Conservation (phyloP, 30 jellyfish, hydroid and myxozoan genomes). For the Catostylus mosaicus region DNA sequence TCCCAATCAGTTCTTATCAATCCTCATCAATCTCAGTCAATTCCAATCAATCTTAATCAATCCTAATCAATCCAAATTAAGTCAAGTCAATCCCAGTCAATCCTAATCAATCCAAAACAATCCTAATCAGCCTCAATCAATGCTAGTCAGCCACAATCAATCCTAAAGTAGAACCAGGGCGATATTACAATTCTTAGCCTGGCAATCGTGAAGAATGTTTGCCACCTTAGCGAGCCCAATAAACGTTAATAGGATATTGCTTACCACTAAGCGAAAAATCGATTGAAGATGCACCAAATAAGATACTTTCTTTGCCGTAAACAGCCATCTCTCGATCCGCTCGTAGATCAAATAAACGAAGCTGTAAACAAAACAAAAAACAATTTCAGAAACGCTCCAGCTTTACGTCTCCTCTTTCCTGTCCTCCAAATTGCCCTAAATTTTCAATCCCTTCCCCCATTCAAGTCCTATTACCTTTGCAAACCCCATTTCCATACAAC, state of each 20-base stretch:
- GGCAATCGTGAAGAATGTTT: neutral
- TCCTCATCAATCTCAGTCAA: too few species aligned
- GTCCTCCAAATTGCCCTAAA: neutral
- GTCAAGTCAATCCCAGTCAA: too few species aligned
- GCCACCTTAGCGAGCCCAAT: neutral
- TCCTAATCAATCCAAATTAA: too few species aligned
- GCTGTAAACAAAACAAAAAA: conserved; percentile 29
- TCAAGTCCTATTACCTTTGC: too few species aligned
- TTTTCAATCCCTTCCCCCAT: neutral
- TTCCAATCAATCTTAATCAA: too few species aligned
- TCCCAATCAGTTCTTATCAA: too few species aligned
- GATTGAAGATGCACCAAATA: conserved; percentile 88
- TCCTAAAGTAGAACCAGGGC: too few species aligned
- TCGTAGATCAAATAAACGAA: conserved; percentile 90
- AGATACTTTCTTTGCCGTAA: conserved; percentile 74
- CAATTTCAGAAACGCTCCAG: neutral
- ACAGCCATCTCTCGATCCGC: conserved; percentile 89
- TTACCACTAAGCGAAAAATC: conserved; percentile 94
- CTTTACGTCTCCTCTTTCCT: neutral
- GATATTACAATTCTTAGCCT: neutral
- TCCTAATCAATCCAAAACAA: too few species aligned
- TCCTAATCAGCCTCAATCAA: too few species aligned
- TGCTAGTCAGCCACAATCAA: too few species aligned
- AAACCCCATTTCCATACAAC: too few species aligned
- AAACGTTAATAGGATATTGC: neutral